A percentile compares a stretch with the other conserved stretches of the same genome.
Evolutionary conservation across 2,888 invertebrate species (phyloP).

Genomic region (Platynereis dumerilii): DNA sequence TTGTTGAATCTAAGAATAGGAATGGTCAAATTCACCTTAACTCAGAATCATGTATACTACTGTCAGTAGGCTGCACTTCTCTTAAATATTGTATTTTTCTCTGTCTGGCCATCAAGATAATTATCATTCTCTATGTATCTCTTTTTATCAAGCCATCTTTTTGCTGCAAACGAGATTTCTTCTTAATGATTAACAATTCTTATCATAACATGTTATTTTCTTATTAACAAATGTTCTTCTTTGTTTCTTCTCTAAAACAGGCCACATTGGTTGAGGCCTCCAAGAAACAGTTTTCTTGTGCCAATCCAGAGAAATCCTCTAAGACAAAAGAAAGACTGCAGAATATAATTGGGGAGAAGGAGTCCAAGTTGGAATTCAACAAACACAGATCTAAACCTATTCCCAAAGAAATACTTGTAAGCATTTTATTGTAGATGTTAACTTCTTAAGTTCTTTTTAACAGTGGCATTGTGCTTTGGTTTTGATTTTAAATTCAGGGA

Average conservation of each 20-base stretch:
- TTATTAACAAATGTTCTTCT: neutral
- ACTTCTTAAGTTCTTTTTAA: neutral
- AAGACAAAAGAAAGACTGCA: conserved; percentile 53
- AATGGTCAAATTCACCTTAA: no score
- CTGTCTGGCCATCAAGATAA: no score
- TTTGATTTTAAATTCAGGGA: no score
- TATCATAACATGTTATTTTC: neutral
- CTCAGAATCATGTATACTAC: no score
- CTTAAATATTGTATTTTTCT: no score
- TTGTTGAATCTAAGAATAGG: no score
- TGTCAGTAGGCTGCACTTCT: no score
- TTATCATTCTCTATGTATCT: no score
- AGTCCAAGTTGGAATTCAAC: conserved; percentile 55
- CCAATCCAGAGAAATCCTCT: conserved; percentile 58
- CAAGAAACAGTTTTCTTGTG: conserved; percentile 56
- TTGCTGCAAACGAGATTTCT: no score
- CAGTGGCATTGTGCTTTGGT: no score
- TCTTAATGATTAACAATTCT: neutral
- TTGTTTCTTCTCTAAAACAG: conserved; percentile 35
- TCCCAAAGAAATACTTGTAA: conserved; percentile 51
- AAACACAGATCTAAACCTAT: conserved; percentile 50
- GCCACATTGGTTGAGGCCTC: conserved; percentile 58
- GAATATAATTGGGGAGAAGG: conserved; percentile 49
- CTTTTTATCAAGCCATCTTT: no score
- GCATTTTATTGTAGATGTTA: no score